Conservation (phyloP, 2,888 invertebrate genomes). For the Heliconius sara region DNA sequence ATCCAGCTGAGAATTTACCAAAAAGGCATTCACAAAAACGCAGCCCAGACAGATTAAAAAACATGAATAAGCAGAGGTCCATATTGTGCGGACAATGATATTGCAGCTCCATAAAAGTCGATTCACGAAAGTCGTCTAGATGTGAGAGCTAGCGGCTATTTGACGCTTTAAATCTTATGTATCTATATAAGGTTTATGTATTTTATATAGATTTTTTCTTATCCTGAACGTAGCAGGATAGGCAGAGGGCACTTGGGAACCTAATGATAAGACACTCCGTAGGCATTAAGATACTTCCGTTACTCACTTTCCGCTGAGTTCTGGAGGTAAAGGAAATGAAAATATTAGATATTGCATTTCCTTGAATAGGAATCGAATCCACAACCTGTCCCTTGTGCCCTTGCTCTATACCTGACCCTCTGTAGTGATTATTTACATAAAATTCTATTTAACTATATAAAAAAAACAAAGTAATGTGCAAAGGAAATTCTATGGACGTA, state of each 20-base stretch:
- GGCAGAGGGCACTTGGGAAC: too few relatives aligned
- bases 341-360: too few relatives aligned
- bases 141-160: constrained; percentile 2
- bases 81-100: constrained; percentile 24
- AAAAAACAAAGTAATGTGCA: neutral
- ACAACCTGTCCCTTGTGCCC: too few relatives aligned
- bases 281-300: too few relatives aligned
- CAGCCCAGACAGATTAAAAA: constrained; percentile 29
- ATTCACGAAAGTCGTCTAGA: constrained; percentile 26
- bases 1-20: constrained; percentile 40
- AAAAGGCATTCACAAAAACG: constrained; percentile 36
- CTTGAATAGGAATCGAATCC: too few relatives aligned
- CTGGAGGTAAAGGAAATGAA: too few relatives aligned
- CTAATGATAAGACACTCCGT: too few relatives aligned
- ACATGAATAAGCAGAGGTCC: constrained; percentile 30
- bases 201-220: neutral
- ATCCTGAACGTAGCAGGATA: too few relatives aligned
- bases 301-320: too few relatives aligned
- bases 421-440: neutral
- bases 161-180: neutral
- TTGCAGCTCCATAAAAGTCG: constrained; percentile 12
- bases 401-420: too few relatives aligned
- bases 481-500: constrained; percentile 4
- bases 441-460: neutral
- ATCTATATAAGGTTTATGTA: neutral